Evolutionary conservation across 2,888 invertebrate species (phyloP), one percentile per base, ranked within the genome.

Genomic region (Isoperla grammatica): DNA sequence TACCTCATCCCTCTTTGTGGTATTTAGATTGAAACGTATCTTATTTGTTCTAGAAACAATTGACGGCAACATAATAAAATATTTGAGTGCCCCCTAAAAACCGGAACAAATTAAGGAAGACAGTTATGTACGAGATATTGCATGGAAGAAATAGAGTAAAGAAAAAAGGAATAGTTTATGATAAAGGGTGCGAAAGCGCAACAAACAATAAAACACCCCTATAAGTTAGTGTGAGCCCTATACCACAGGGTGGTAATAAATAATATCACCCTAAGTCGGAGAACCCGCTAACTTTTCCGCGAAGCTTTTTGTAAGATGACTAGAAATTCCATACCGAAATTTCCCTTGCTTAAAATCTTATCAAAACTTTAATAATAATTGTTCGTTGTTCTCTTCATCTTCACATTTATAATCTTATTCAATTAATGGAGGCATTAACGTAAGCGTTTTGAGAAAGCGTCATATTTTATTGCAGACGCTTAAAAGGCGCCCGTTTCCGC

Each of bases 281-380:
- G 19, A 53, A n/a, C 53, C 35, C 53, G 53, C 53, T 12, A 53
- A 53, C 53, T 53, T 53, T 53, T 53, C 17, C 53, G 15, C 20
- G 15, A 22, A 39, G 53, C 53, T 53, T 53, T 53, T 53, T 53
- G 53, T 53, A 53, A 50, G 15, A 39, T 19, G 53, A 53, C 53
- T 35, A 15, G 53, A 53, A 53, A 53, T 53, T 53, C 53, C 53
- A 53, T 53, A 53, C 53, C 37, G 39, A 53, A 53, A 53, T 19
- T 53, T 53, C 37, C 39, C 39, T 20, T 53, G 39, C 53, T 53
- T 53, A 53, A 53, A 53, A 53, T 53, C 53, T 53, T 53, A 39
- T 53, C 37, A 53, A 53, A 53, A 53, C 53, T 53, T 53, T 53
- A 53, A 53, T 53, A 53, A 53, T 53, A 53, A 53, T 53, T 53